A percentile compares a stretch with the other conserved stretches of the same genome.
Evolutionary conservation across 2,888 invertebrate genomes (phyloP).

Genomic region (Cheilosia soror): DNA sequence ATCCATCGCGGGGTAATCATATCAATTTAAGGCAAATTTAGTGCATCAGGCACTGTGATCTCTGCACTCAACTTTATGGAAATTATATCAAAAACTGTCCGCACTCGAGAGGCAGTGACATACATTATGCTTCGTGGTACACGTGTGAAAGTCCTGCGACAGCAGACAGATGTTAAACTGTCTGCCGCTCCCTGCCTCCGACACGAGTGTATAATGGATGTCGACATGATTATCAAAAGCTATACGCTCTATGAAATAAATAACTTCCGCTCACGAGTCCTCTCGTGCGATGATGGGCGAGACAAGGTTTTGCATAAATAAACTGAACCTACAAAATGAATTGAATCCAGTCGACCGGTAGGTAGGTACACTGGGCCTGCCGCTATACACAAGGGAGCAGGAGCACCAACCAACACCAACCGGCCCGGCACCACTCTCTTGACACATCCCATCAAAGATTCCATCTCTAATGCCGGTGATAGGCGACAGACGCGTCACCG

Average conservation of each 20-base stretch:
- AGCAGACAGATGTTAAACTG: slow-evolving; percentile 60
- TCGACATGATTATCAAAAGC: slow-evolving; percentile 66
- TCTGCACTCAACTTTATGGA: slow-evolving; percentile 37
- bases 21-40: slow-evolving; percentile 63
- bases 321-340: slow-evolving; percentile 33
- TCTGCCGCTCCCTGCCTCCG: background rate
- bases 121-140: background rate
- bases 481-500: slow-evolving; percentile 3
- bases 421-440: background rate
- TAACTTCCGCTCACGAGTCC: slow-evolving; percentile 65
- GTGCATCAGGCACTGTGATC: slow-evolving; percentile 48
- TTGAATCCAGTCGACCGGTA: slow-evolving; percentile 1
- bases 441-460: slow-evolving; percentile 24
- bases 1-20: slow-evolving; percentile 55
- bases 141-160: slow-evolving; percentile 28
- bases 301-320: slow-evolving; percentile 66
- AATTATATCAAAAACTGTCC: slow-evolving; percentile 52
- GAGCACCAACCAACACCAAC: background rate
- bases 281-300: slow-evolving; percentile 20
- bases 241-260: slow-evolving; percentile 57
- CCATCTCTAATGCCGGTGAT: slow-evolving; percentile 26
- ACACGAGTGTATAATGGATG: slow-evolving; percentile 38
- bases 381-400: background rate
- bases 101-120: slow-evolving; percentile 29
- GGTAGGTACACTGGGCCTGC: background rate